These are phyloP conservation scores for Bruchidius siliquastri DNA, from an alignment of 2,888 invertebrate genomes.

Conservation along the genomic window DNA sequence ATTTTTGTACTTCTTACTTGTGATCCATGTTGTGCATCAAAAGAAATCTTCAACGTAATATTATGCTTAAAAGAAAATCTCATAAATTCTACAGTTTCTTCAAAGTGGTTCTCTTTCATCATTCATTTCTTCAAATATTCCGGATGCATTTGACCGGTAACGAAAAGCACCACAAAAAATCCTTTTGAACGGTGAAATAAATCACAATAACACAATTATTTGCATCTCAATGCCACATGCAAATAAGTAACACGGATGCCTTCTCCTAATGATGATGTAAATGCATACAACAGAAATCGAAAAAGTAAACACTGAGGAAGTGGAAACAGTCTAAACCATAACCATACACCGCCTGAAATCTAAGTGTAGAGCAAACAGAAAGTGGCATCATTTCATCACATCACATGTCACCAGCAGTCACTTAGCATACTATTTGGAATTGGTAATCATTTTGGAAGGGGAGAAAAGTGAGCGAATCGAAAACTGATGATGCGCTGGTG, in stretches of 20 bases:
- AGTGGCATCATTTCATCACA: constrained; percentile 25
- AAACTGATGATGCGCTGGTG: not conserved
- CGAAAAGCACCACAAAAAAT: too few species aligned
- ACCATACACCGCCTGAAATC: constrained; percentile 11
- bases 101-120: too few species aligned
- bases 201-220: not conserved
- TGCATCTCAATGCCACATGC: not conserved
- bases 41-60: too few species aligned
- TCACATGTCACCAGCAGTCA: constrained; percentile 29
- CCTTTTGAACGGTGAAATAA: not conserved
- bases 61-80: too few species aligned
- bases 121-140: too few species aligned
- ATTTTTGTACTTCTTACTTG: too few species aligned
- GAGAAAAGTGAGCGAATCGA: not conserved
- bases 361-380: constrained; percentile 27
- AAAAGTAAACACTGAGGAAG: not conserved
- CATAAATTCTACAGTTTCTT: too few species aligned
- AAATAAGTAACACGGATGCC: not conserved
- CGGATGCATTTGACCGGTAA: too few species aligned
- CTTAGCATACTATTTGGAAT: constrained; percentile 26
- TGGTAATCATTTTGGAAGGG: not conserved
- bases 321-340: not conserved
- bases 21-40: too few species aligned
- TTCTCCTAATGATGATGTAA: not conserved
- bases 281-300: not conserved